These are phyloP conservation scores for Pogonognathellus flavescens DNA, from an alignment of 1,140 invertebrate genomes.

Conservation along the genomic window DNA sequence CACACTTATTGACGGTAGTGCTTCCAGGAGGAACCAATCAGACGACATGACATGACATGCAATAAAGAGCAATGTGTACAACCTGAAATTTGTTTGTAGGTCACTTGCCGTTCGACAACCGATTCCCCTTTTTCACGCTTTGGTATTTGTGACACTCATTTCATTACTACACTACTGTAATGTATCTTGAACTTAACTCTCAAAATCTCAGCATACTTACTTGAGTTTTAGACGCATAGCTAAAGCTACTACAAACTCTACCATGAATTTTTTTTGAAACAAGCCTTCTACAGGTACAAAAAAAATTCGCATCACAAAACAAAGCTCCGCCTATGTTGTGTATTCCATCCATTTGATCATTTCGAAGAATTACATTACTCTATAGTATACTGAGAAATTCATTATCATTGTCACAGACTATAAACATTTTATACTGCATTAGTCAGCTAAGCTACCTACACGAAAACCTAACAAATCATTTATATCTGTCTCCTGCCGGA, in stretches of 20 bases:
- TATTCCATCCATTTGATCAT: background rate
- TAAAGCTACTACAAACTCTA: background rate
- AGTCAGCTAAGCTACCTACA: background rate
- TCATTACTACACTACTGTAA: no score
- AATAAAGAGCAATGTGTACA: background rate
- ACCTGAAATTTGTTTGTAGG: background rate
- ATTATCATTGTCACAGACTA: slow-evolving; percentile 16
- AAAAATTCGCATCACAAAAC: no score
- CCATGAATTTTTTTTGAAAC: no score
- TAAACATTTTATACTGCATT: background rate
- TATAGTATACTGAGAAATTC: background rate
- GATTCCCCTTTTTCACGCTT: background rate
- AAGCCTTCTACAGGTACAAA: no score
- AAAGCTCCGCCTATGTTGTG: no score
- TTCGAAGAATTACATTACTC: background rate
- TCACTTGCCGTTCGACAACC: background rate
- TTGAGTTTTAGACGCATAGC: background rate
- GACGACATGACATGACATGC: background rate
- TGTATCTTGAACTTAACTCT: no score
- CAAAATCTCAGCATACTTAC: background rate
- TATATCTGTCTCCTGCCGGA: no score
- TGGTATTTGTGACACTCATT: background rate
- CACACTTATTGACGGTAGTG: background rate
- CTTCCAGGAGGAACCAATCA: background rate
- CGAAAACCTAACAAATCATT: background rate